phyloP scores from a whole-genome alignment of 2,888 invertebrate genomes.

The Pseudanteris insignis region DNA sequence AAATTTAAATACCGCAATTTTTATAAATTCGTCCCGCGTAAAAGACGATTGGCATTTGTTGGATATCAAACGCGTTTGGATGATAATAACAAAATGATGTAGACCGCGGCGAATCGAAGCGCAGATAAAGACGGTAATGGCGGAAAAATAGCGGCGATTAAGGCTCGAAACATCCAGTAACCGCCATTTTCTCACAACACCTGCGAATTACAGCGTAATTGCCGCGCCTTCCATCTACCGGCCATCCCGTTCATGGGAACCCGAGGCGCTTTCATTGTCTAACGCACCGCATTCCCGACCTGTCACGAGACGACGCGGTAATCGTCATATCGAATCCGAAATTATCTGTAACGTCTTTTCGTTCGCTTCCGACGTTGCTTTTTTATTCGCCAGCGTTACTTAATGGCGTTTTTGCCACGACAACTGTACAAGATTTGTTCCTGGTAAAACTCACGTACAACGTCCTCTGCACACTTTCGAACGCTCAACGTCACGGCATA shows the following conservation, averaged over 20 bases:
- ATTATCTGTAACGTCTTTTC: conserved; percentile 50
- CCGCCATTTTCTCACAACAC: conserved; percentile 64
- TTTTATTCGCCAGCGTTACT: conserved; percentile 9
- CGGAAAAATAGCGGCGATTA: conserved; percentile 64
- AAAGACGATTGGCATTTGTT: conserved; percentile 23
- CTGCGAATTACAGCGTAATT: conserved; percentile 65
- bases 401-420: conserved; percentile 28
- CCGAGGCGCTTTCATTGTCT: conserved; percentile 60
- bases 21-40: conserved; percentile 31
- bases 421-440: too few species aligned
- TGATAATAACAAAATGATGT: conserved; percentile 41
- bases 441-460: too few species aligned
- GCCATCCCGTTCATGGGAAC: conserved; percentile 62
- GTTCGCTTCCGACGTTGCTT: conserved; percentile 9
- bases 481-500: too few species aligned
- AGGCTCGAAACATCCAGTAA: conserved; percentile 62
- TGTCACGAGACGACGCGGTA: conserved; percentile 51
- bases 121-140: conserved; percentile 59
- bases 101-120: conserved; percentile 41
- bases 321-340: conserved; percentile 62
- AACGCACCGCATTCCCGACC: conserved; percentile 49
- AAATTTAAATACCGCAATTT: conserved; percentile 30
- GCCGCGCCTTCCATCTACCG: conserved; percentile 56
- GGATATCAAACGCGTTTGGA: conserved; percentile 25
- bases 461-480: too few species aligned